These are phyloP conservation scores for Tragelaphus strepsiceros DNA, from an alignment of 2,113 vertebrate genomes.

Conservation along the genomic window DNA sequence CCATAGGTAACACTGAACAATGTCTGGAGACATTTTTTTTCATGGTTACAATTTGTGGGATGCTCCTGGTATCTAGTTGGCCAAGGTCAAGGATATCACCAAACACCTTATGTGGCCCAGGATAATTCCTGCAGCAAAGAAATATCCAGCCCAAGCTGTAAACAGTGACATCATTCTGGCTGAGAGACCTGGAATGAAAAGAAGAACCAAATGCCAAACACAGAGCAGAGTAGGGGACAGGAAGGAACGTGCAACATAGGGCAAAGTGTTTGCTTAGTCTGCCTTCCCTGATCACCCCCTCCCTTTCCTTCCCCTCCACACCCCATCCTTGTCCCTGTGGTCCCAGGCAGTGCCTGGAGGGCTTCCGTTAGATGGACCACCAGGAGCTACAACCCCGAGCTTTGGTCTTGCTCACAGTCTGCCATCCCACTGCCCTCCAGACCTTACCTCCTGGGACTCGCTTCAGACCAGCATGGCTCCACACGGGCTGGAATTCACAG, in stretches of 20 bases:
- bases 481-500: not conserved
- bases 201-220: not conserved
- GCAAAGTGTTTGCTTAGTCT: not conserved
- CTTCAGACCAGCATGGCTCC: not conserved
- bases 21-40: not conserved
- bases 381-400: not conserved
- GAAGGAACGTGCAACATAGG: fast-evolving
- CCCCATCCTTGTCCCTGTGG: not conserved
- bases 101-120: not conserved
- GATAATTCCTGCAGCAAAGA: not conserved
- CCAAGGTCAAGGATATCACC: not conserved
- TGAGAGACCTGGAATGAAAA: not conserved
- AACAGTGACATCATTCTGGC: not conserved
- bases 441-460: not conserved
- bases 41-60: not conserved
- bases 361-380: not conserved
- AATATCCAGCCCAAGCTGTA: not conserved
- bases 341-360: too few relatives aligned
- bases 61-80: not conserved
- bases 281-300: not conserved
- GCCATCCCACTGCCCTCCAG: not conserved
- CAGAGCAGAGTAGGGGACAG: not conserved
- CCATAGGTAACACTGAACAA: not conserved
- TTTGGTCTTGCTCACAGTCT: not conserved
- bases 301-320: not conserved